Conservation (phyloP, 2,113 vertebrate species). For the Pimephales promelas region DNA sequence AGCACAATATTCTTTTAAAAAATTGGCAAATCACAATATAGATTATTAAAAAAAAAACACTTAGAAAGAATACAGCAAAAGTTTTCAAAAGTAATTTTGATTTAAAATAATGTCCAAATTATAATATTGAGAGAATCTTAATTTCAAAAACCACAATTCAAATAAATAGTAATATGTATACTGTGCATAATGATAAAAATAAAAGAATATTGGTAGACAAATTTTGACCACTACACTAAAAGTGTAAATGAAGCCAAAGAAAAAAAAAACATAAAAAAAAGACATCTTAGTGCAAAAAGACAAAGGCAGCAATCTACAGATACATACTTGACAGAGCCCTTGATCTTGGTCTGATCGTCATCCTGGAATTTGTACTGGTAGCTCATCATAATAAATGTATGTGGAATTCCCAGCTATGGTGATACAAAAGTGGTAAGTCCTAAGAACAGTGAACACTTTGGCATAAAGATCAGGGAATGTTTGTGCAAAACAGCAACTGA, state of each 20-base stretch:
- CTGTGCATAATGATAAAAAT: background rate
- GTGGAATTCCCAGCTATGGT: slow-evolving; percentile 91
- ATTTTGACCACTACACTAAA: background rate
- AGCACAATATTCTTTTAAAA: background rate
- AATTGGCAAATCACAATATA: background rate
- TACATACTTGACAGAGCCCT: slow-evolving; percentile 93
- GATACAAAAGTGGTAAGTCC: slow-evolving; percentile 41
- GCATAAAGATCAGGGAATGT: background rate
- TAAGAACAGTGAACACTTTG: background rate
- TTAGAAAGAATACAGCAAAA: background rate
- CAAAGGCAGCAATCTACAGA: background rate
- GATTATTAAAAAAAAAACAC: background rate
- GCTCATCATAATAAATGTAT: slow-evolving; percentile 94
- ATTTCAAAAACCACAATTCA: too few species aligned
- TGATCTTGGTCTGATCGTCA: slow-evolving; percentile 94
- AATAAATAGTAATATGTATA: background rate
- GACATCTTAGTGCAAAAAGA: background rate
- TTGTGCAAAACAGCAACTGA: slow-evolving; percentile 59
- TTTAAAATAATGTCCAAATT: too few species aligned
- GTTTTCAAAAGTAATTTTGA: background rate
- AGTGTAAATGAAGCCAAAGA: background rate
- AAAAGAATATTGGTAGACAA: background rate
- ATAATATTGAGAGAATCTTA: too few species aligned
- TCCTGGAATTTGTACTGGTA: slow-evolving; percentile 99
- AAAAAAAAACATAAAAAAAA: background rate